Evolutionary conservation across 2,888 invertebrate species (phyloP).

Genomic region (Cheilosia grossa): DNA sequence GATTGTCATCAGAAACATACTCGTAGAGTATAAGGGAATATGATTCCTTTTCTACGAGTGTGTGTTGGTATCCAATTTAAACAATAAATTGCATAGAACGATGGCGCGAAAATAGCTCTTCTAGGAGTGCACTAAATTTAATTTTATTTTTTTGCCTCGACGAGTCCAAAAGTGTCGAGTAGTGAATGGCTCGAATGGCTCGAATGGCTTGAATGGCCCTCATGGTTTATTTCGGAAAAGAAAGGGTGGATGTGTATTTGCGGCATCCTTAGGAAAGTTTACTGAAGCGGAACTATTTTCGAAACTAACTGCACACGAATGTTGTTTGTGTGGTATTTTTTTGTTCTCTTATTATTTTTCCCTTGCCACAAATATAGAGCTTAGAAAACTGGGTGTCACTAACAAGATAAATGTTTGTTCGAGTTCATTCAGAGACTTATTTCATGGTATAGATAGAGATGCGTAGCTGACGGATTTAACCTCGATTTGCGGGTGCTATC

Average conservation of each 20-base stretch:
- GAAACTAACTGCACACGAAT: neutral
- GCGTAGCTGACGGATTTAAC: neutral
- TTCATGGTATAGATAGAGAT: neutral
- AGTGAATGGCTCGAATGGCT: slow-evolving; percentile 4
- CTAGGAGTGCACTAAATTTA: slow-evolving; percentile 53
- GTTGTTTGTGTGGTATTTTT: neutral
- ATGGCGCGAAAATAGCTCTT: slow-evolving; percentile 63
- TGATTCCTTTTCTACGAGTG: slow-evolving; percentile 22
- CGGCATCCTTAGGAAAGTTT: slow-evolving; percentile 1
- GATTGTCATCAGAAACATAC: slow-evolving; percentile 54
- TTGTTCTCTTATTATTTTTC: neutral
- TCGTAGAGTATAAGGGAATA: slow-evolving; percentile 23
- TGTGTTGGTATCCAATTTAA: slow-evolving; percentile 47
- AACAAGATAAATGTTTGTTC: slow-evolving; percentile 15
- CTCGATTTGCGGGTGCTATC: neutral
- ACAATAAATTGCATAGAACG: slow-evolving; percentile 60
- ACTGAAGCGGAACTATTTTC: slow-evolving; percentile 1
- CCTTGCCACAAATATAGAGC: neutral
- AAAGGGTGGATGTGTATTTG: neutral
- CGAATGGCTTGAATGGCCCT: neutral
- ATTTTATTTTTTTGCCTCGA: slow-evolving; percentile 14
- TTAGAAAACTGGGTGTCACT: slow-evolving; percentile 7
- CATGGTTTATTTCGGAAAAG: neutral
- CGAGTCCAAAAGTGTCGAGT: slow-evolving; percentile 33
- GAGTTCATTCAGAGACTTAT: neutral